Conservation (phyloP, 2,888 invertebrate species). For the Hirtodrosophila confusa region DNA sequence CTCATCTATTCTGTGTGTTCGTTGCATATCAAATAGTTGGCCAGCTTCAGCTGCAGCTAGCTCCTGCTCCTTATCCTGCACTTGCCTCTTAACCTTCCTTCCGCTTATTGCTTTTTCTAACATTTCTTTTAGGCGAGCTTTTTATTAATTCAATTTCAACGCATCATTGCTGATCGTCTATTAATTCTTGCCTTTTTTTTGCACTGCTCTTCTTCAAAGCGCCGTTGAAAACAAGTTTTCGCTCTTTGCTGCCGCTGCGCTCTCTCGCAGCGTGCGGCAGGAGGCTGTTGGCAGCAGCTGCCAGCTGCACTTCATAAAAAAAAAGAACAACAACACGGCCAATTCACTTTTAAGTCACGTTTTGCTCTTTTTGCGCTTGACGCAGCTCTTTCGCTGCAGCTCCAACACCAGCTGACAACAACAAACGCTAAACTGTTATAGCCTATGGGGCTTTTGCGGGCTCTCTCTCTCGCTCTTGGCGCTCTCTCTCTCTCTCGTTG, state of each 20-base stretch:
- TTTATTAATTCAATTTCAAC: constrained; percentile 47
- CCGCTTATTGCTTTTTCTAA: constrained; percentile 68
- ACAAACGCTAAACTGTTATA: constrained; percentile 71
- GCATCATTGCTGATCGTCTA: constrained; percentile 70
- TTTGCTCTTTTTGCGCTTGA: constrained; percentile 72
- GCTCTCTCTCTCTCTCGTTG: constrained; percentile 16
- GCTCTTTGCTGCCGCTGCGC: constrained; percentile 31
- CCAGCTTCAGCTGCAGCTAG: constrained; percentile 29
- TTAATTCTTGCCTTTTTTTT: constrained; percentile 62
- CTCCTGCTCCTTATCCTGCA: constrained; percentile 25
- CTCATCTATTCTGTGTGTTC: constrained; percentile 27
- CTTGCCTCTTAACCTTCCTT: constrained; percentile 60
- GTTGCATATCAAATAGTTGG: constrained; percentile 44
- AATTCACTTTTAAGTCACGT: constrained; percentile 80
- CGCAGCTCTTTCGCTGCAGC: constrained; percentile 47
- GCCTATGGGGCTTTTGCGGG: constrained; percentile 61
- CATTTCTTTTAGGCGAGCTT: constrained; percentile 46
- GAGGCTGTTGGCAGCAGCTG: constrained; percentile 57
- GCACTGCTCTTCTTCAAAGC: constrained; percentile 73
- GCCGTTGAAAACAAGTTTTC: constrained; percentile 76
- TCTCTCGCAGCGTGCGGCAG: constrained; percentile 20
- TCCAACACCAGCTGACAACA: constrained; percentile 70
- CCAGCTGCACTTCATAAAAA: constrained; percentile 72
- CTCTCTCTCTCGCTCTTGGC: constrained; percentile 19
- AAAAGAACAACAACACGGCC: constrained; percentile 48